These are phyloP conservation scores for Oryzias curvinotus DNA, from an alignment of 2,113 vertebrate species.

Conservation along the genomic window DNA sequence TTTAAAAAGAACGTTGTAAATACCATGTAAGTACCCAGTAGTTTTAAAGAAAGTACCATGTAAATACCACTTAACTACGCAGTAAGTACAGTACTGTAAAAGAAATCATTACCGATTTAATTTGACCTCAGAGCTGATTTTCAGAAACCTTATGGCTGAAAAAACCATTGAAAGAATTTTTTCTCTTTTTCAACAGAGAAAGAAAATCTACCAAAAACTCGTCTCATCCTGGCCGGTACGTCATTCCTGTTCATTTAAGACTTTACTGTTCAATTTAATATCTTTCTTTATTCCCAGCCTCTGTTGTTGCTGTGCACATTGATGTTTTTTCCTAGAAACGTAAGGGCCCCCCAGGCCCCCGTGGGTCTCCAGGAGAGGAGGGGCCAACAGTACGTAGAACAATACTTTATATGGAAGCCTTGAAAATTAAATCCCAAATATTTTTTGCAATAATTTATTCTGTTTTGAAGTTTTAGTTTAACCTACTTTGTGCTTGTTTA, in stretches of 20 bases:
- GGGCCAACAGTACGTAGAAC: conserved; percentile 69
- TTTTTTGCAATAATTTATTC: background rate
- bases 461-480: background rate
- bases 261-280: too few relatives aligned
- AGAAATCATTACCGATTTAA: too few relatives aligned
- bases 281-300: too few relatives aligned
- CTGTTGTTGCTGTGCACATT: background rate
- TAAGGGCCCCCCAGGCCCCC: conserved; percentile 64
- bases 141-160: too few relatives aligned
- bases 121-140: too few relatives aligned
- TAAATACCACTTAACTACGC: too few relatives aligned
- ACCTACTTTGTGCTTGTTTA: conserved; percentile 29
- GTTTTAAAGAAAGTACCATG: too few relatives aligned
- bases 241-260: background rate
- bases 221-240: conserved; percentile 75
- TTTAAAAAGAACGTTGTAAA: too few relatives aligned
- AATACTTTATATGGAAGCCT: background rate
- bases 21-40: too few relatives aligned
- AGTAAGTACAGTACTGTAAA: too few relatives aligned
- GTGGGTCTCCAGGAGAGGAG: conserved; percentile 67
- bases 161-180: too few relatives aligned
- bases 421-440: background rate
- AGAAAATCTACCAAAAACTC: conserved; percentile 75
- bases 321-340: conserved; percentile 53
- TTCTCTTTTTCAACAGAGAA: conserved; percentile 74